phyloP scores from a whole-genome alignment of 2,113 vertebrate species.

The Chaenogobius annularis region DNA sequence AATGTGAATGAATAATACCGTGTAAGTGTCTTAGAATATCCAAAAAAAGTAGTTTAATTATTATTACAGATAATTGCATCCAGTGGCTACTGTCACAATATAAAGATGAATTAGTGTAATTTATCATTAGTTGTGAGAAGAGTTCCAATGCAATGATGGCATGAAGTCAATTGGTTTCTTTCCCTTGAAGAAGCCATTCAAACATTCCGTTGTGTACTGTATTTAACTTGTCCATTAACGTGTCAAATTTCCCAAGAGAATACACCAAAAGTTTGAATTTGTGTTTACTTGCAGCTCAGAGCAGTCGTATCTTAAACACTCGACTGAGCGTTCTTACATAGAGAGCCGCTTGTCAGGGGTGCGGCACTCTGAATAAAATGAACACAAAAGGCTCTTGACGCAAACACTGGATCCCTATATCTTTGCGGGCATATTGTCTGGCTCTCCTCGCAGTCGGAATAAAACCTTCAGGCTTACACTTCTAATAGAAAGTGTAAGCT shows the following conservation, averaged over 20 bases:
- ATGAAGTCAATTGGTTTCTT: not conserved
- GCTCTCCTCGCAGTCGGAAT: slow-evolving; percentile 12
- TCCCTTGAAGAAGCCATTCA: not conserved
- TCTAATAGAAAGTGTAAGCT: slow-evolving; percentile 31
- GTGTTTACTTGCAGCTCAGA: slow-evolving; percentile 49
- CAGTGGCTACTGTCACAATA: no score
- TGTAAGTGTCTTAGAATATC: no score
- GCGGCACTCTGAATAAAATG: slow-evolving; percentile 32
- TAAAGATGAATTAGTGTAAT: no score
- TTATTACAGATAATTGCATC: no score
- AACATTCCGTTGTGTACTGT: not conserved
- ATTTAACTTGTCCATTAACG: no score
- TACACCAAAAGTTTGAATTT: slow-evolving; percentile 36
- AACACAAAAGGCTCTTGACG: slow-evolving; percentile 19
- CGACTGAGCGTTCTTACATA: slow-evolving; percentile 41
- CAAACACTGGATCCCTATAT: slow-evolving; percentile 5
- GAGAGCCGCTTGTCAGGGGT: slow-evolving; percentile 49
- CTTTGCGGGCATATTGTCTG: not conserved
- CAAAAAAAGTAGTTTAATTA: no score
- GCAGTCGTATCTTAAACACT: slow-evolving; percentile 32
- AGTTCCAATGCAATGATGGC: no score
- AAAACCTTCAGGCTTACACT: slow-evolving; percentile 17
- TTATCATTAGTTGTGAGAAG: no score
- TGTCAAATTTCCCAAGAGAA: not conserved
- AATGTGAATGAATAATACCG: no score